Evolutionary conservation across 2,888 invertebrate species (phyloP), one percentile per base, ranked within the genome.

Genomic region (Hydriomena furcata): DNA sequence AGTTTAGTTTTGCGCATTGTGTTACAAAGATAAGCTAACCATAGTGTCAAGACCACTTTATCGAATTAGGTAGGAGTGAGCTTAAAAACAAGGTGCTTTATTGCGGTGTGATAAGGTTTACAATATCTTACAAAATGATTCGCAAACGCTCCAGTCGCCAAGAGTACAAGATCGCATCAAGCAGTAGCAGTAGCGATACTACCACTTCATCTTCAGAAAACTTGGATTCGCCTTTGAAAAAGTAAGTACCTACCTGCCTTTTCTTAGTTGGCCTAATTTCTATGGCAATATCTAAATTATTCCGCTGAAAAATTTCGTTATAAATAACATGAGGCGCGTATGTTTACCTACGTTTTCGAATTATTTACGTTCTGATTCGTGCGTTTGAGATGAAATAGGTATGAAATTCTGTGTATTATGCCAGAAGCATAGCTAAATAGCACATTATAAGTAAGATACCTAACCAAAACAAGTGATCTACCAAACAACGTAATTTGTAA

Each of bases 131-230:
- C 42, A 42, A 45, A 57, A 68, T 63, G 56, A 56, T 80, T 42
- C 73, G 70, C 25, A 84, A 80, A 64, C 81, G 79, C 67, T 68
- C 73, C 1, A 82, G 74, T 62, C 84, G 73, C 63, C 76, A 83
- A 66, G 65, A 80, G 65, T 80, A 80, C 41, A 65, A 59, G 11
- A 67, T 71, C 34, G 58, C 75, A 48, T 84, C 83, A 0, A 81
- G 78, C 23, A 71, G 82, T 28, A 81, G 78, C 23, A 71, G 82
- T 28, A 87, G 87, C 68, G 84, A 85, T 46, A 65, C 78, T n/a
- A 79, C 84, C 0, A 80, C 74, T 53, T 78, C 75, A 1, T 79
- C 81, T 8, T 80, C 80, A 1, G 79, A 79, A 37, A 76, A 61
- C 42, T 76, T 72, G 38, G 84, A 84, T 47, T 81, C 81, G 4